These are phyloP conservation scores for Drosophila ohnishii DNA, from an alignment of 1,140 invertebrate species.

Conservation along the genomic window DNA sequence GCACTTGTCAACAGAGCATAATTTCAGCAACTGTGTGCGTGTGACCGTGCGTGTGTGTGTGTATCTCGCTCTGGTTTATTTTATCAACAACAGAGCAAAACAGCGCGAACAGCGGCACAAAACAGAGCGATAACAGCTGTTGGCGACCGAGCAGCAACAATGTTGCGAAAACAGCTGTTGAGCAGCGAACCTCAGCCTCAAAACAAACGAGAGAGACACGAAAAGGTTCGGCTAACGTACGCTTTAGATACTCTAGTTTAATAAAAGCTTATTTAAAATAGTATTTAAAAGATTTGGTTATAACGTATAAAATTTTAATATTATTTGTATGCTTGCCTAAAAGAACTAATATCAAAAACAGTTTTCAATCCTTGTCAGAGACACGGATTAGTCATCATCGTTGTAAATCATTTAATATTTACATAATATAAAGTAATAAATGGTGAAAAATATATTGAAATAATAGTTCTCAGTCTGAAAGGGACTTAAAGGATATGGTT, in stretches of 20 bases:
- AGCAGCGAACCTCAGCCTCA: slow-evolving; percentile 38
- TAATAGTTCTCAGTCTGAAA: neutral
- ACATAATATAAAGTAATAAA: no score
- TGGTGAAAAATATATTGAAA: neutral
- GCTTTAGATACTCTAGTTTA: no score
- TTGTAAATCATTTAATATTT: neutral
- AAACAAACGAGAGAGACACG: slow-evolving; percentile 32
- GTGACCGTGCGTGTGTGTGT: slow-evolving; percentile 15
- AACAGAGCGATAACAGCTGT: slow-evolving; percentile 69
- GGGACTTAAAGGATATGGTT: no score
- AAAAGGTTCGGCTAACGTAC: neutral
- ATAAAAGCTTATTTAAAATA: neutral
- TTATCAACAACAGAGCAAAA: slow-evolving; percentile 59
- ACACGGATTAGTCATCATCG: neutral
- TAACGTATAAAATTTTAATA: no score
- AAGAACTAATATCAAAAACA: neutral
- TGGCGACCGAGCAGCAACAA: slow-evolving; percentile 57
- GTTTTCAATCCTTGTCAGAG: neutral
- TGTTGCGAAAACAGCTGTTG: slow-evolving; percentile 76
- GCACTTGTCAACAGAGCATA: slow-evolving; percentile 70
- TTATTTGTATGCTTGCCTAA: no score
- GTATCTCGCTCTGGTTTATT: slow-evolving; percentile 30
- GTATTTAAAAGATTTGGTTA: no score
- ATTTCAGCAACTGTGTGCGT: slow-evolving; percentile 13
- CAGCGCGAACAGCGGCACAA: slow-evolving; percentile 13